Evolutionary conservation across 2,113 vertebrate genomes (phyloP).

Genomic region (Hyaena hyaena): DNA sequence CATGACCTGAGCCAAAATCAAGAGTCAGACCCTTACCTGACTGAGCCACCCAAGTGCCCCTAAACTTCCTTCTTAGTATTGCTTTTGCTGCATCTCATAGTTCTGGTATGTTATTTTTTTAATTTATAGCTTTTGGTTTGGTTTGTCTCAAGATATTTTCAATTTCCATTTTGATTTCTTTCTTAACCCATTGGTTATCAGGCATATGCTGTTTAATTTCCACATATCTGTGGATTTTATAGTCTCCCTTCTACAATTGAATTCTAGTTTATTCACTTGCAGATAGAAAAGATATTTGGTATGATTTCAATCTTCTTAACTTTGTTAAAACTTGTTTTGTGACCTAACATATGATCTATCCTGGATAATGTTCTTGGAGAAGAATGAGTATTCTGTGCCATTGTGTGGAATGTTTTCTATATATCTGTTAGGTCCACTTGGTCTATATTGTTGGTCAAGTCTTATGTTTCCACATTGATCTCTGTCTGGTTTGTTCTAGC

Average conservation of each 20-base stretch:
- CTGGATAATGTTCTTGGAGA: neutral
- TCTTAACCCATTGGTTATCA: neutral
- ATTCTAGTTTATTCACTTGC: slow-evolving; percentile 17
- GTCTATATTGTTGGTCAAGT: neutral
- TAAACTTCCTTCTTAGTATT: neutral
- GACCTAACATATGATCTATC: neutral
- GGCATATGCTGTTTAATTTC: neutral
- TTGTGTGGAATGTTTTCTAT: neutral
- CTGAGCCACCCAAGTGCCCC: too few species aligned
- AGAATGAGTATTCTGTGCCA: neutral
- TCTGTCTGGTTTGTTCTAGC: neutral
- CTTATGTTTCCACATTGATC: neutral
- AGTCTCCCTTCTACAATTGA: neutral
- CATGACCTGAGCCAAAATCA: too few species aligned
- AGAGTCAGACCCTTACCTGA: too few species aligned
- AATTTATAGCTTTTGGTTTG: neutral
- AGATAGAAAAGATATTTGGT: neutral
- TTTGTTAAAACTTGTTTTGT: slow-evolving; percentile 15
- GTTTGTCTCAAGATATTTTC: neutral
- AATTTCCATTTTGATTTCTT: neutral
- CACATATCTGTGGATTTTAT: neutral
- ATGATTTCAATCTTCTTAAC: neutral
- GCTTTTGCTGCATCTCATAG: neutral
- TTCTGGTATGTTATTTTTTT: neutral
- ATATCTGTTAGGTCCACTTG: neutral